Percentiles rank a stretch among this genome's conserved stretches.
Conservation (phyloP, 92 coral and sea anemone genomes). For the Phenganax stokvisi region DNA sequence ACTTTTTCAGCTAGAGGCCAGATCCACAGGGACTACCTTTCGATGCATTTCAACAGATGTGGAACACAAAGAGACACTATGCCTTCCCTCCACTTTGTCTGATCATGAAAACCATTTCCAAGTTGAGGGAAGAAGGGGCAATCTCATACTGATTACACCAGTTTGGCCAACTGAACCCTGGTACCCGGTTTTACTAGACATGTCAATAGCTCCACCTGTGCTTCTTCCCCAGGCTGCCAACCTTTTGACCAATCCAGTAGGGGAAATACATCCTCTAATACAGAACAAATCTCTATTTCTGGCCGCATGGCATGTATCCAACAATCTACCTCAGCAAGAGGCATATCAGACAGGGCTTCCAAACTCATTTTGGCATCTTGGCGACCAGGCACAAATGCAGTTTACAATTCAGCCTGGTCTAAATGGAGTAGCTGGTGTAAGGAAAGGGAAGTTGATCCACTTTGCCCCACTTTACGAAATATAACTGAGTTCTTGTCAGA, state of each 20-base stretch:
- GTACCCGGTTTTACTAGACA: slow-evolving; percentile 35
- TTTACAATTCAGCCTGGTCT: slow-evolving; percentile 35
- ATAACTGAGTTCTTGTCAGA: not conserved
- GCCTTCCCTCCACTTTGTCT: no score
- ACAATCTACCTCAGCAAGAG: slow-evolving; percentile 34
- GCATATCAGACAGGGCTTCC: slow-evolving; percentile 44
- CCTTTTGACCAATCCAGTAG: slow-evolving; percentile 37
- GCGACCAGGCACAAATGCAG: slow-evolving; percentile 33
- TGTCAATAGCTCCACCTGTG: slow-evolving; percentile 24
- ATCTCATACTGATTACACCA: slow-evolving; percentile 17
- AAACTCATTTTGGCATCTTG: slow-evolving; percentile 42
- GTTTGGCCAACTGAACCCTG: slow-evolving; percentile 46
- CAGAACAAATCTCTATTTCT: slow-evolving; percentile 35
- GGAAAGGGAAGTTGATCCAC: slow-evolving; percentile 24
- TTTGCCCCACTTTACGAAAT: slow-evolving; percentile 27
- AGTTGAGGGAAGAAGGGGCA: slow-evolving; percentile 14
- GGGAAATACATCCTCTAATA: slow-evolving; percentile 37
- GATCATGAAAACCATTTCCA: slow-evolving; percentile 12
- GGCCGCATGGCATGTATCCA: slow-evolving; percentile 46
- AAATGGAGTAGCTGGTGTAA: slow-evolving; percentile 7
- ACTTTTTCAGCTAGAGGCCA: slow-evolving; percentile 53
- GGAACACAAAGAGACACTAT: slow-evolving; percentile 29
- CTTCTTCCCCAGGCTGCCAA: slow-evolving; percentile 18
- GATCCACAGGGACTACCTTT: slow-evolving; percentile 30
- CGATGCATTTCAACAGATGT: not conserved